Evolutionary conservation across 2,113 vertebrate species (phyloP), one percentile per base, ranked within the genome.

Genomic region (Cervus canadensis): DNA sequence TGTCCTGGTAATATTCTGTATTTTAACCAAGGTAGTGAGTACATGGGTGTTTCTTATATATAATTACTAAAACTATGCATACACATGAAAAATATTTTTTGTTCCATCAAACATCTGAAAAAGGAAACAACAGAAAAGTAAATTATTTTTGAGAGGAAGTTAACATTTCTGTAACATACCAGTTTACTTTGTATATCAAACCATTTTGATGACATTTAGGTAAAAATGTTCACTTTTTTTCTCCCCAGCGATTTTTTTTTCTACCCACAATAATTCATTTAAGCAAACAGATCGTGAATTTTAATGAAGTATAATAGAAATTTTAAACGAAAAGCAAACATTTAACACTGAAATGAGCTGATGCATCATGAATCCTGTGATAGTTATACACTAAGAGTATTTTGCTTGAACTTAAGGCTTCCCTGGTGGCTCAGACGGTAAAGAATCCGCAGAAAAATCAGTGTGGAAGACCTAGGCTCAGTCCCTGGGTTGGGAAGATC

Each of bases 281-380:
- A 99, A 99, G 99, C 99, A 99, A 99, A 99, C 98, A 99, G 90
- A 95, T 13, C 99, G 99, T 99, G 98, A 98, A 98, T 98, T 98
- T 92, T 98, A 97, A 98, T 98, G 98, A 97, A 97, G 97, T 97
- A 97, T 95, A 94, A 96, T 98, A 94, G 98, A 98, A 98, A 98
- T 98, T 97, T 98, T 98, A 98, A 98, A 98, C 94, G 98, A 98
- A 99, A 98, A 99, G 99, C 97, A 98, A 99, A 98, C 98, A 99
- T 99, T 99, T 99, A 99, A 99, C 99, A 99, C 99, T 99, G 99
- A 99, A 99, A 99, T 97, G 98, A 98, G 96, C 97, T 98, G 97
- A 98, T 97, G 98, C 85, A 81, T 98, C 36, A 98, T 98, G 98
- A 98, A 99, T 98, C 98, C 94, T 99, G 95, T 98, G 78, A 50